phyloP scores from a whole-genome alignment of 2,888 invertebrate genomes.

The Periphyllus acericola region DNA sequence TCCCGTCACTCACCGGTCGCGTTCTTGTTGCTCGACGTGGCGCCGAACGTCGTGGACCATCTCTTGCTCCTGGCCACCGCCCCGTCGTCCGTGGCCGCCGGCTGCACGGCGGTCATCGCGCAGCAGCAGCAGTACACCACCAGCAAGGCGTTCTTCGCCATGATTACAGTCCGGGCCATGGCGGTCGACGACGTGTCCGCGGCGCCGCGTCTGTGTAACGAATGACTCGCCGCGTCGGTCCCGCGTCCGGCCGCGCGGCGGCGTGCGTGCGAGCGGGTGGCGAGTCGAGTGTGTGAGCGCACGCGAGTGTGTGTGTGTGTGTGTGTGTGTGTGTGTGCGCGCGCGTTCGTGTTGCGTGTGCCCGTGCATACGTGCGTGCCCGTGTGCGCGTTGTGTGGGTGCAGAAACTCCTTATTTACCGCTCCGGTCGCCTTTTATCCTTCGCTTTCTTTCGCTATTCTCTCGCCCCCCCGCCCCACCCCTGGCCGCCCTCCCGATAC shows the following conservation, averaged over 20 bases:
- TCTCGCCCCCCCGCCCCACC: not conserved
- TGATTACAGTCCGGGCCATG: constrained; percentile 20
- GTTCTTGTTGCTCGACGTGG: constrained; percentile 41
- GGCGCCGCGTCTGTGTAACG: constrained; percentile 4
- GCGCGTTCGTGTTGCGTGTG: no score
- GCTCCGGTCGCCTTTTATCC: not conserved
- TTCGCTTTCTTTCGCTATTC: not conserved
- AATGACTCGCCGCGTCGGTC: constrained; percentile 31
- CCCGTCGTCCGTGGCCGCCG: not conserved
- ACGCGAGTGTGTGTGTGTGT: no score
- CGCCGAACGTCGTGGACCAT: constrained; percentile 63
- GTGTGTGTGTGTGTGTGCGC: no score
- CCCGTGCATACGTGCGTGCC: no score
- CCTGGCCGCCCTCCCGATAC: no score
- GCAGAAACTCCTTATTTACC: not conserved
- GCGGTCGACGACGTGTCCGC: constrained; percentile 26
- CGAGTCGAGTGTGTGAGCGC: not conserved
- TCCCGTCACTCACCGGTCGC: constrained; percentile 15
- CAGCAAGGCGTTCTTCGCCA: not conserved
- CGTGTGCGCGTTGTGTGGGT: not conserved
- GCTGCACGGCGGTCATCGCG: not conserved
- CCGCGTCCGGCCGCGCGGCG: not conserved
- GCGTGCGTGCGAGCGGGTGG: not conserved
- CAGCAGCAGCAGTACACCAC: constrained; percentile 25
- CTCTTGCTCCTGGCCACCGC: constrained; percentile 56